Conservation (phyloP, 2,888 invertebrate species). For the Norana najaformis region DNA sequence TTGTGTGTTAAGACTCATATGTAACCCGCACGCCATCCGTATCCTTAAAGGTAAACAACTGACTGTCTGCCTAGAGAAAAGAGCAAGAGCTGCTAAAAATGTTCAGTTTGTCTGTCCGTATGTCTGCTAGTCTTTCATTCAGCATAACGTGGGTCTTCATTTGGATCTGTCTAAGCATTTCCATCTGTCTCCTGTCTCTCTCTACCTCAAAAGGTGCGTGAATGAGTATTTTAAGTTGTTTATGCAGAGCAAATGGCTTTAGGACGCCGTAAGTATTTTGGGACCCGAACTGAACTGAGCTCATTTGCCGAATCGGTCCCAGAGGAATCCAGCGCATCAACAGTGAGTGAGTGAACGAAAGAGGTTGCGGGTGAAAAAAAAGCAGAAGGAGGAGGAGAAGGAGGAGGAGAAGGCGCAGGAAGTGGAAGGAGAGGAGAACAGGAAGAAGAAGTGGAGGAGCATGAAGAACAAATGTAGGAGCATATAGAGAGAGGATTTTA, state of each 20-base stretch:
- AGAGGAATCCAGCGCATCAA: background rate
- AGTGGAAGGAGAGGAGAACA: background rate
- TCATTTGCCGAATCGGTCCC: conserved; percentile 13
- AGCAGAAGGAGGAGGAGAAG: conserved; percentile 15
- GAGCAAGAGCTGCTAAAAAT: too few relatives aligned
- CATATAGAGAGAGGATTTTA: too few relatives aligned
- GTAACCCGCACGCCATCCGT: background rate
- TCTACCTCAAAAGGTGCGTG: background rate
- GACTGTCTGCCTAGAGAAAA: too few relatives aligned
- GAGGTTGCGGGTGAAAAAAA: background rate
- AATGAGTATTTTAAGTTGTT: background rate
- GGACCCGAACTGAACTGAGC: background rate
- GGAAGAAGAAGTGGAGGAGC: background rate
- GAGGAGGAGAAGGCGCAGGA: conserved; percentile 23
- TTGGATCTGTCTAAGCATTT: background rate
- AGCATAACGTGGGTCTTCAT: too few relatives aligned
- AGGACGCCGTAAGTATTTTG: conserved; percentile 13
- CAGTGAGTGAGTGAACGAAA: background rate
- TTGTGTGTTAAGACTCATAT: too few relatives aligned
- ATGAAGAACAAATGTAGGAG: background rate
- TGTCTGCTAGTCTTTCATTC: background rate
- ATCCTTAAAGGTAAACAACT: background rate
- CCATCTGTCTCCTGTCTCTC: background rate
- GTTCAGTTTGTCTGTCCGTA: background rate
- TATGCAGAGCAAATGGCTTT: conserved; percentile 7